Evolutionary conservation across 2,797 vertebrate species (phyloP).

Genomic region (Furcifer pardalis): DNA sequence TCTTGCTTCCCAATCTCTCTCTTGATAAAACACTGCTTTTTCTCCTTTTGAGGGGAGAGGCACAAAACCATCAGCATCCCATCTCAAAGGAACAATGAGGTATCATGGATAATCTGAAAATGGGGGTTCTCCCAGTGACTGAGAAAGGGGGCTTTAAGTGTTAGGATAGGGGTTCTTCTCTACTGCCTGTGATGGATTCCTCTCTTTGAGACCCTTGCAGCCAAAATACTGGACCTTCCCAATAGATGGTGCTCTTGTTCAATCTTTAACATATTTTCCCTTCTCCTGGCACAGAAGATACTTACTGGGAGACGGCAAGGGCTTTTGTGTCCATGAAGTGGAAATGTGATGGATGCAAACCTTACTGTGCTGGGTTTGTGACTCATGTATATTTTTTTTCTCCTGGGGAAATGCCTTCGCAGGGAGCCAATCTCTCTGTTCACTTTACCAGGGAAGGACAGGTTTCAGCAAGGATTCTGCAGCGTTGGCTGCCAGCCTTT

Average conservation of each 20-base stretch:
- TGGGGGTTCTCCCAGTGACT: background rate
- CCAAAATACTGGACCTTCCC: background rate
- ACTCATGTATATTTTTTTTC: constrained; percentile 65
- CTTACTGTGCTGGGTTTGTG: constrained; percentile 43
- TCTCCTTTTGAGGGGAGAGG: background rate
- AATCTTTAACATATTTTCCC: background rate
- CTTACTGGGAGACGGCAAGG: background rate
- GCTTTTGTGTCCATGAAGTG: constrained; percentile 41
- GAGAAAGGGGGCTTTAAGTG: background rate
- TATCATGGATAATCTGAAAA: background rate
- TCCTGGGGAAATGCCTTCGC: constrained; percentile 38
- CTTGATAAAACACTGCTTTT: background rate
- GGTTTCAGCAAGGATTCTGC: constrained; percentile 24
- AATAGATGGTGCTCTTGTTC: background rate
- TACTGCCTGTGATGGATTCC: background rate
- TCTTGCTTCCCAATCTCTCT: background rate
- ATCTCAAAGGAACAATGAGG: background rate
- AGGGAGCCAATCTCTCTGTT: constrained; percentile 19
- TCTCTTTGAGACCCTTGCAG: background rate
- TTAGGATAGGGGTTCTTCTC: background rate
- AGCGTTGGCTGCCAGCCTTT: background rate
- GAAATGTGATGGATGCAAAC: constrained; percentile 35
- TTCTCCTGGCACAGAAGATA: constrained; percentile 8
- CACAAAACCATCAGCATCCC: constrained; percentile 31
- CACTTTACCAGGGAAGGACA: constrained; percentile 26